These are phyloP conservation scores for Silurus asotus DNA, from an alignment of 2,113 vertebrate species.

Conservation along the genomic window DNA sequence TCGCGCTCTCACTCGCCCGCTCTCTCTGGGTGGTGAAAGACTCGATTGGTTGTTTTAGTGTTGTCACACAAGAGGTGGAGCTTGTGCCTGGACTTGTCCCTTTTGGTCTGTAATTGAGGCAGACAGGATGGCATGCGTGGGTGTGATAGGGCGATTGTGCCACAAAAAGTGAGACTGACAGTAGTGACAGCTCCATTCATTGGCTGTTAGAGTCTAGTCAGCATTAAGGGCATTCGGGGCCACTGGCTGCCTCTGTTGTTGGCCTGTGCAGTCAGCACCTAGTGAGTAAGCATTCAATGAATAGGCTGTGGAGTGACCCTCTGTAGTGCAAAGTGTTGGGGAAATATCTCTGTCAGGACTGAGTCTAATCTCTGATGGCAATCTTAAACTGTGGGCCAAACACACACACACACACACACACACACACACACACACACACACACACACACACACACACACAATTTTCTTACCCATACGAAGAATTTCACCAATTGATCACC, in stretches of 20 bases:
- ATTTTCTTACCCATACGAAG: background rate
- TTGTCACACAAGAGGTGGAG: constrained; percentile 40
- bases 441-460: background rate
- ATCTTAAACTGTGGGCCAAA: constrained; percentile 36
- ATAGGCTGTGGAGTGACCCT: constrained; percentile 41
- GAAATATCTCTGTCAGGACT: constrained; percentile 50
- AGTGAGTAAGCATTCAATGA: constrained; percentile 56
- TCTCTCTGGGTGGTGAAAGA: constrained; percentile 24
- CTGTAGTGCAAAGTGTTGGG: constrained; percentile 49
- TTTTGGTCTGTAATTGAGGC: constrained; percentile 51
- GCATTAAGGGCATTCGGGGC: constrained; percentile 56
- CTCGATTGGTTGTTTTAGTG: constrained; percentile 35
- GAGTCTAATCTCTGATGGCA: constrained; percentile 47
- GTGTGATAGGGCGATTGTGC: constrained; percentile 56
- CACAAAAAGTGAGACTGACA: constrained; percentile 55
- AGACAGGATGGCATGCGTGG: constrained; percentile 54
- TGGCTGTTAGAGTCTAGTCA: constrained; percentile 51
- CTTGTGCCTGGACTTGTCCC: constrained; percentile 43
- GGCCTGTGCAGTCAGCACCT: constrained; percentile 49
- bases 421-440: constrained; percentile 36
- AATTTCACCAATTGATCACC: background rate
- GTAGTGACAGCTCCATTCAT: constrained; percentile 57
- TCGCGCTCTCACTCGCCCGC: constrained; percentile 27
- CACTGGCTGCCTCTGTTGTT: constrained; percentile 52
- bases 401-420: constrained; percentile 37